Percentiles rank a stretch among this genome's conserved stretches.
Conservation (phyloP, 2,888 invertebrate species). For the Ophonus ardosiacus region DNA sequence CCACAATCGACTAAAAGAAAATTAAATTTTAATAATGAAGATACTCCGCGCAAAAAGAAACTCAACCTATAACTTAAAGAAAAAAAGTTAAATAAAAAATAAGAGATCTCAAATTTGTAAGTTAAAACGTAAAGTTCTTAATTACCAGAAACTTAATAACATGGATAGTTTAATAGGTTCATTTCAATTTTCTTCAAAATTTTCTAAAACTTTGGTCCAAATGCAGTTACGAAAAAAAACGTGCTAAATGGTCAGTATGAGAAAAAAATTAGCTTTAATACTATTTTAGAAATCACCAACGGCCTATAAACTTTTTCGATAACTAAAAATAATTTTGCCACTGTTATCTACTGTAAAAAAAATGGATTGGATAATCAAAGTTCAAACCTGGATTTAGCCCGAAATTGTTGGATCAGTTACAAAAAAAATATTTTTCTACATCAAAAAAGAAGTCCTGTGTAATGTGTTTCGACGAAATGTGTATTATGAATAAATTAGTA, state of each 20-base stretch:
- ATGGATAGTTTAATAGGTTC: background rate
- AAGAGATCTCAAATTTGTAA: constrained; percentile 21
- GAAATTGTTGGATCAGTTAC: background rate
- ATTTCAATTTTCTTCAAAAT: constrained; percentile 23
- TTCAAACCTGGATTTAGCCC: background rate
- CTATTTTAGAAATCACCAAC: constrained; percentile 27
- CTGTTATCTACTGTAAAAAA: background rate
- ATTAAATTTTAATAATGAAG: background rate
- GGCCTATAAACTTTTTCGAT: background rate
- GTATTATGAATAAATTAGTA: constrained; percentile 33
- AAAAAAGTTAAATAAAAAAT: constrained; percentile 11
- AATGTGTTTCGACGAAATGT: constrained; percentile 53
- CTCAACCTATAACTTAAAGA: background rate
- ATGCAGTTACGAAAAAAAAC: constrained; percentile 34
- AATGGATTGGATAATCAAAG: constrained; percentile 7
- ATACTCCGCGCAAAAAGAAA: constrained; percentile 20
- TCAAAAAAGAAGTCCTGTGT: constrained; percentile 20
- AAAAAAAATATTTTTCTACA: too few species aligned
- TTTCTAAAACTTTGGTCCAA: constrained; percentile 15
- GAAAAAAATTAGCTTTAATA: background rate
- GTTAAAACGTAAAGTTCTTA: constrained; percentile 8
- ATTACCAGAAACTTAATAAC: background rate
- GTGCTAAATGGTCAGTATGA: background rate
- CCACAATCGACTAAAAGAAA: background rate
- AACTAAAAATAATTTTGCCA: constrained; percentile 2